Evolutionary conservation across 2,113 vertebrate species (phyloP).

Genomic region (Dolichallabes microphthalmus): DNA sequence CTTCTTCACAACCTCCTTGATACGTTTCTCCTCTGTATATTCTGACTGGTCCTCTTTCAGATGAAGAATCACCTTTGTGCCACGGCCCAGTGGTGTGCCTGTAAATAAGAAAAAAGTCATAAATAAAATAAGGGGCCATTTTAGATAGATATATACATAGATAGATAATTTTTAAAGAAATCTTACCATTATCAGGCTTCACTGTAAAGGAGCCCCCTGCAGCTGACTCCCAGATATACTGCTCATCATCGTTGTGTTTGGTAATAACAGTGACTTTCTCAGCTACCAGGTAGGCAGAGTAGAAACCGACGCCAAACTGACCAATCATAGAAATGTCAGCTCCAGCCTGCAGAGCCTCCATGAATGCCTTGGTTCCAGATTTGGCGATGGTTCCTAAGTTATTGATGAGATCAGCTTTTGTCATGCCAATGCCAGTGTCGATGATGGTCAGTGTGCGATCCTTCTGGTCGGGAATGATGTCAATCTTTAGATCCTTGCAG

Average conservation of each 20-base stretch:
- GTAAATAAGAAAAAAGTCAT: neutral
- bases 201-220: constrained; percentile 81
- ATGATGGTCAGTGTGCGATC: constrained; percentile 69
- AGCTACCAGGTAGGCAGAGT: constrained; percentile 78
- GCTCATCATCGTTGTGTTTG: constrained; percentile 80
- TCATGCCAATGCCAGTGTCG: constrained; percentile 81
- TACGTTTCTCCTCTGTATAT: constrained; percentile 73
- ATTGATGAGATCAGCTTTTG: constrained; percentile 80
- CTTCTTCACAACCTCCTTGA: constrained; percentile 81
- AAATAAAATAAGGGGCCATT: neutral
- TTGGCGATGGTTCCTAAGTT: constrained; percentile 80
- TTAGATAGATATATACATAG: neutral
- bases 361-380: constrained; percentile 81
- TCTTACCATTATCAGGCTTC: constrained; percentile 67
- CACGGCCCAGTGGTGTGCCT: constrained; percentile 73
- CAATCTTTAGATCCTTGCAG: constrained; percentile 80
- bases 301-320: constrained; percentile 81
- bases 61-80: constrained; percentile 75
- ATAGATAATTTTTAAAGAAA: neutral
- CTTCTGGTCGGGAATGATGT: constrained; percentile 74
- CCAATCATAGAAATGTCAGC: constrained; percentile 82
- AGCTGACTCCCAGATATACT: constrained; percentile 79
- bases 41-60: constrained; percentile 79
- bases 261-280: constrained; percentile 78
- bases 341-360: constrained; percentile 80